These are phyloP conservation scores for Euproctis similis DNA, from an alignment of 2,888 invertebrate genomes.

Conservation along the genomic window DNA sequence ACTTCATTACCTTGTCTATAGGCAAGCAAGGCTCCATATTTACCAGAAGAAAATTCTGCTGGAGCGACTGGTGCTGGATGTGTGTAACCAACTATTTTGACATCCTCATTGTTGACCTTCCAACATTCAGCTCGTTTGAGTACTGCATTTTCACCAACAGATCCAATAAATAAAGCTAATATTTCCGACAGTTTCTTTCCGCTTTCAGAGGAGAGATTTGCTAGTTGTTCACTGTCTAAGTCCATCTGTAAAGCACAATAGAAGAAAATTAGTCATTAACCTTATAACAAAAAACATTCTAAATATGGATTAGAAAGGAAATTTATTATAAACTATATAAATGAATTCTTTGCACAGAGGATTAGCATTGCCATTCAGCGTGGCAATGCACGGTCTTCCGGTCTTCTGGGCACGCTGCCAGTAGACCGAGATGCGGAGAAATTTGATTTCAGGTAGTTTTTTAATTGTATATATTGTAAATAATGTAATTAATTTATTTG, in stretches of 20 bases:
- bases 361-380: no score
- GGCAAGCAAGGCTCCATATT: slow-evolving; percentile 89
- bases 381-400: no score
- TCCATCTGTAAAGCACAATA: slow-evolving; percentile 75
- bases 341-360: no score
- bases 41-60: slow-evolving; percentile 79
- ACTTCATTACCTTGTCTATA: slow-evolving; percentile 68
- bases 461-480: no score
- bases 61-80: slow-evolving; percentile 81
- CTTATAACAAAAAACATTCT: no score
- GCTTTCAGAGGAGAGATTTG: slow-evolving; percentile 75
- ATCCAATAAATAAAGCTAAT: slow-evolving; percentile 89
- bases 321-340: no score
- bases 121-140: slow-evolving; percentile 86
- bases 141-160: slow-evolving; percentile 92
- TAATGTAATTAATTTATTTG: no score
- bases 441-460: no score
- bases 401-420: no score
- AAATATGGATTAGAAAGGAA: no score
- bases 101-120: slow-evolving; percentile 69
- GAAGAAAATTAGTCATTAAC: no score
- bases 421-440: no score
- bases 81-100: slow-evolving; percentile 81
- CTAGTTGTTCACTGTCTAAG: slow-evolving; percentile 81
- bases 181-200: slow-evolving; percentile 87